phyloP scores from a whole-genome alignment of 2,888 invertebrate species.

The Rhyacophila evoluta region DNA sequence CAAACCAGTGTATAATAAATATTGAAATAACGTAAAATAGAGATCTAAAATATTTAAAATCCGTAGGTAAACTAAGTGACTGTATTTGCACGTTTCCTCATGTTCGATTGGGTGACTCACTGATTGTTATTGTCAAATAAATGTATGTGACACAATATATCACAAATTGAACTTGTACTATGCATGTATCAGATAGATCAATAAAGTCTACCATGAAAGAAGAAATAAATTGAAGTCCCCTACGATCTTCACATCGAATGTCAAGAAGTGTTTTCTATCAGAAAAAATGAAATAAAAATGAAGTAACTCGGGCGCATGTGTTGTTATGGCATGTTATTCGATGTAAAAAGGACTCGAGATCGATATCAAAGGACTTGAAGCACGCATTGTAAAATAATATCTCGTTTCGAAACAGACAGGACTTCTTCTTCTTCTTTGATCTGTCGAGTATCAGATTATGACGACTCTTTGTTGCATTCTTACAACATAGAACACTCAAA shows the following conservation, averaged over 20 bases:
- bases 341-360: constrained; percentile 11
- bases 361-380: constrained; percentile 15
- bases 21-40: no score
- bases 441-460: not conserved
- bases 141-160: no score
- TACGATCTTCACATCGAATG: not conserved
- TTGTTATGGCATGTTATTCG: constrained; percentile 5
- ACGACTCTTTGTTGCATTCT: not conserved
- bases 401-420: not conserved
- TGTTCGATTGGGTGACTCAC: no score
- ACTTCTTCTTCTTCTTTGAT: not conserved
- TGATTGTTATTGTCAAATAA: no score
- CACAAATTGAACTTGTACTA: no score
- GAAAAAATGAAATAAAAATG: not conserved
- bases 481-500: not conserved
- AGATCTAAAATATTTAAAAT: no score
- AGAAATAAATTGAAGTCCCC: not conserved
- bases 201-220: no score
- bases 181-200: no score
- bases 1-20: no score
- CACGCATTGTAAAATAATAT: constrained; percentile 24
- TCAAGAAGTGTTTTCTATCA: not conserved
- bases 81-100: no score
- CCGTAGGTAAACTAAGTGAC: no score
- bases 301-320: not conserved